phyloP scores from a whole-genome alignment of 1,140 invertebrate genomes.

The Tetraneura akinire region DNA sequence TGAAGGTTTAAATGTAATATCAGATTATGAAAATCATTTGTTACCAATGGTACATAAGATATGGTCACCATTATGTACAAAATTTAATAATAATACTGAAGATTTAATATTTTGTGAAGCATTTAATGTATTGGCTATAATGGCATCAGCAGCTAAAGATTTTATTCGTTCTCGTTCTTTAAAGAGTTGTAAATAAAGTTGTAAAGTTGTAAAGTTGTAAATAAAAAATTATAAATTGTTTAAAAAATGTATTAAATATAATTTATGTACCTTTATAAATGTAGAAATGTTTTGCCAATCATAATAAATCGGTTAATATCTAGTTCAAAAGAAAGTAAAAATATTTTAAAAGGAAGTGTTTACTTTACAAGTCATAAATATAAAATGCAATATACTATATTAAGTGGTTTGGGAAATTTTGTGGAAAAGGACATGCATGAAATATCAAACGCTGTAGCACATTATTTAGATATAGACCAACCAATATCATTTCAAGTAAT shows the following conservation, averaged over 20 bases:
- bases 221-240: too few relatives aligned
- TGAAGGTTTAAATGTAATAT: slow-evolving; percentile 64
- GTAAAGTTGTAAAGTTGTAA: too few relatives aligned
- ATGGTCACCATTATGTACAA: slow-evolving; percentile 68
- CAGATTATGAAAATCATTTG: slow-evolving; percentile 64
- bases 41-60: slow-evolving; percentile 69
- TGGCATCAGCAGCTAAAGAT: slow-evolving; percentile 65
- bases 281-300: slow-evolving; percentile 66
- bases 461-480: slow-evolving; percentile 66
- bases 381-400: slow-evolving; percentile 64
- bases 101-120: slow-evolving; percentile 65
- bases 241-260: not conserved
- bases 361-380: slow-evolving; percentile 66
- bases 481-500: slow-evolving; percentile 66
- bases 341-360: slow-evolving; percentile 63
- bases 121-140: slow-evolving; percentile 64
- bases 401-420: slow-evolving; percentile 62
- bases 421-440: slow-evolving; percentile 61
- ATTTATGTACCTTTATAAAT: slow-evolving; percentile 53
- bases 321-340: slow-evolving; percentile 63
- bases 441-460: slow-evolving; percentile 59
- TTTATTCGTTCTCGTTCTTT: slow-evolving; percentile 67
- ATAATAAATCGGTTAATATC: slow-evolving; percentile 62
- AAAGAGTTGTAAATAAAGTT: slow-evolving; percentile 59
- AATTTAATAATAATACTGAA: slow-evolving; percentile 62